Conservation (phyloP, 1,140 invertebrate species). For the Bombus haemorrhoidalis region DNA sequence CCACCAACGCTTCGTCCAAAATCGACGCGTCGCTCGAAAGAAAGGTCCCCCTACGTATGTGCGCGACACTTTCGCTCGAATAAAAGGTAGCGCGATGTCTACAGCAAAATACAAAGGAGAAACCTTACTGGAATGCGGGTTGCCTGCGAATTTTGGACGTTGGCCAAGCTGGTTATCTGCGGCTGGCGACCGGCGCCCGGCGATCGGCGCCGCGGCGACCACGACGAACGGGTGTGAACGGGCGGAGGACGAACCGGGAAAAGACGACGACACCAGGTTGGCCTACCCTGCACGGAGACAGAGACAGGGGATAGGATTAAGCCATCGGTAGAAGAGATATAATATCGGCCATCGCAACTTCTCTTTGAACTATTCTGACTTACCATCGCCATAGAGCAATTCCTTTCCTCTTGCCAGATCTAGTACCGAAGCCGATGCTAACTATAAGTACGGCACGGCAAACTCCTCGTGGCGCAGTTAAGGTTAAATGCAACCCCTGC, state of each 20-base stretch:
- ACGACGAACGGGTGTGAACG: conserved; percentile 52
- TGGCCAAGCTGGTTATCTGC: conserved; percentile 65
- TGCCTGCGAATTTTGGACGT: conserved; percentile 60
- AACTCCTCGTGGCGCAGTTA: conserved; percentile 63
- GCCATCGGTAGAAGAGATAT: conserved; percentile 52
- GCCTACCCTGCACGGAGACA: background rate
- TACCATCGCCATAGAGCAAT: conserved; percentile 15
- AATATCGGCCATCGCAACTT: conserved; percentile 61
- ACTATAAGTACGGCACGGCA: conserved; percentile 47
- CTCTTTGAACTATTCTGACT: conserved; percentile 31
- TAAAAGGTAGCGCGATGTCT: background rate
- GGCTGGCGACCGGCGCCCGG: conserved; percentile 9
- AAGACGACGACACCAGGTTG: background rate
- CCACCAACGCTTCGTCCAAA: background rate
- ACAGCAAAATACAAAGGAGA: conserved; percentile 4
- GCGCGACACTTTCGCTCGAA: background rate
- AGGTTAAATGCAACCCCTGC: conserved; percentile 45
- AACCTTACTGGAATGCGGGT: conserved; percentile 56
- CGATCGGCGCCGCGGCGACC: conserved; percentile 8
- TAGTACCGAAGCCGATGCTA: conserved; percentile 4
- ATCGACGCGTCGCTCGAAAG: background rate
- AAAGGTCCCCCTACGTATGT: background rate
- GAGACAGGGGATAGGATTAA: conserved; percentile 35
- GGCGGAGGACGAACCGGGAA: background rate
- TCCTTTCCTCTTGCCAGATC: conserved; percentile 8